phyloP scores from a whole-genome alignment of 2,797 vertebrate genomes.

The Gymnocypris eckloni region DNA sequence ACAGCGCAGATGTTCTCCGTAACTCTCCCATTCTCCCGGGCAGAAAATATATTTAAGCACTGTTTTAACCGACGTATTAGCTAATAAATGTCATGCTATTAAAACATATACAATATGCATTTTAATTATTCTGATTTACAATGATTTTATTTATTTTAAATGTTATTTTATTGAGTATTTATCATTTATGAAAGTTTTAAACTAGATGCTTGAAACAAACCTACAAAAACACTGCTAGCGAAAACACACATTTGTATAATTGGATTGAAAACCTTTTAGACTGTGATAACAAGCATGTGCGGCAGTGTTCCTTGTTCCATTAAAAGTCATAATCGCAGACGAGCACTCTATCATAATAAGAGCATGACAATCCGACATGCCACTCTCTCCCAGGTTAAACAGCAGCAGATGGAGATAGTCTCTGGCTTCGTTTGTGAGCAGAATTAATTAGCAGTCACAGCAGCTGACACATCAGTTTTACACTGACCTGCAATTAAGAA shows the following conservation, averaged over 20 bases:
- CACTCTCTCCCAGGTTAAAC: conserved; percentile 66
- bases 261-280: background rate
- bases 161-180: background rate
- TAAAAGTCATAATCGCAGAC: conserved; percentile 63
- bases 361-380: conserved; percentile 59
- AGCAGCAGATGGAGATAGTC: conserved; percentile 71
- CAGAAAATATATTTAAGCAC: background rate
- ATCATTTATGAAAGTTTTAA: background rate
- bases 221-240: background rate
- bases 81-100: background rate
- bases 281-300: conserved; percentile 20
- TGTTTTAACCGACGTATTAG: background rate
- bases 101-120: background rate
- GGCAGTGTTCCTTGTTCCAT: conserved; percentile 52
- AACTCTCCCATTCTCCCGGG: no score
- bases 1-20: no score
- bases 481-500: conserved; percentile 77
- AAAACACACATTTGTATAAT: conserved; percentile 9
- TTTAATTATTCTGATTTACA: background rate
- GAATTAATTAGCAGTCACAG: conserved; percentile 75
- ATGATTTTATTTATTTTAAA: background rate
- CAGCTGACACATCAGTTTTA: conserved; percentile 73
- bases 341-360: conserved; percentile 63
- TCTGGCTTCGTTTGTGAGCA: conserved; percentile 60
- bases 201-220: background rate